Evolutionary conservation across 2,113 vertebrate species (phyloP), one percentile per base, ranked within the genome.

Genomic region (Archocentrus centrarchus): DNA sequence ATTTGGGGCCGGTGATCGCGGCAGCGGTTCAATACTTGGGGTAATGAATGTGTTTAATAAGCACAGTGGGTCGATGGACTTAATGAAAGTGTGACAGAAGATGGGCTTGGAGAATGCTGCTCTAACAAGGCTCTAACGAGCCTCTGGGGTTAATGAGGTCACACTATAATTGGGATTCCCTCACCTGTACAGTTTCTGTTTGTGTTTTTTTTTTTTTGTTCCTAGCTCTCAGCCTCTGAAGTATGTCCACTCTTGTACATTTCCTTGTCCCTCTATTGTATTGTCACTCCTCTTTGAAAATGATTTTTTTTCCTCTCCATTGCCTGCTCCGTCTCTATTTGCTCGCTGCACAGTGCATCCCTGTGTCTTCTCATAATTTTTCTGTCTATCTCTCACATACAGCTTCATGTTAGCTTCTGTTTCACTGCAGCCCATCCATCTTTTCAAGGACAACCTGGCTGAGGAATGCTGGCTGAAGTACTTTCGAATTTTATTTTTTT

Each of bases 41-140:
- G 92, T 95, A 96, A 96, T 96, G 94, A 95, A 95, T 96, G 93
- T 89, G 89, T 95, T 95, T 95, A 95, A 95, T 96, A 96, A 95
- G 95, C 87, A 68, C 89, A 60, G 90, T 84, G 91, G 93, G 94
- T 95, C 94, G 93, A 95, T 95, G 91, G 89, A 83, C 88, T 93
- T 95, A 96, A 96, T 95, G 93, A 95, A 95, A 93, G 93, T 90
- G 87, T 94, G 94, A 95, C 92, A 90, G 93, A 94, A 92, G 87
- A 93, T 84, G 87, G 90, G 87, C 87, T 82, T 61, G 81, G 66
- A 91, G 85, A 94, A 92, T 44, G 87, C 82, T 61, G 83, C 87
- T 77, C 86, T 93, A 95, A 94, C 84, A 77, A 94, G 91, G 86
- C 85, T 81, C 86, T 92, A 93, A 93, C 83, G 86, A 93, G 92